Base-by-base conservation (phyloP, 1,140 invertebrate genomes). In the Cydia strobilella region DNA sequence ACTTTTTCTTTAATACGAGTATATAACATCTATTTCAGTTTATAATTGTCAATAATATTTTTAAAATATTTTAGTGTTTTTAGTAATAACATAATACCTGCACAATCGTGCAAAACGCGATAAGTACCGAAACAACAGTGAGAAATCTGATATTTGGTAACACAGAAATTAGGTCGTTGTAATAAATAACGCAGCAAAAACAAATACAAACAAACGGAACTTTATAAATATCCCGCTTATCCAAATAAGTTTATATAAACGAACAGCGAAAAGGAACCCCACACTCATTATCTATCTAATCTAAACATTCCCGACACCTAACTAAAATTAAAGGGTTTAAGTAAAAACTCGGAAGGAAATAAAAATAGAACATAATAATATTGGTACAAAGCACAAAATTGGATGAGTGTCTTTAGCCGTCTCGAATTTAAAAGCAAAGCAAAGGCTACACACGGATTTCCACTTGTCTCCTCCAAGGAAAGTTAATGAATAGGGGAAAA, bases 401-500 rank as follows among this genome's bases (percentile, higher is more conserved):
- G 65, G 6, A 0, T 18, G 31, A 18, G 15, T 69, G 1, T 69
- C n/a, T 0, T 18, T 39, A 23, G 13, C 31, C 13, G 31, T 12
- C 35, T 73, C 66, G 62, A 72, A 76, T 69, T 73, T 77, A 27
- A 75, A 71, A 76, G 76, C 48, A 54, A 73, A 71, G 74, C 10
- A 77, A 78, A 78, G 59, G 72, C 65, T 73, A 74, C 73, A 74
- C 73, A 77, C 75, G 74, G 71, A 76, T 82, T 84, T 82, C 79
- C 80, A 81, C 76, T 84, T 79, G 77, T 80, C 79, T 80, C 71
- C 73, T 59, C 65, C 65, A 77, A 77, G 75, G 78, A 83, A 80
- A 82, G 74, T 79, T 85, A 87, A 83, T 82, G 79, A 87, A 83
- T 80, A 79, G 75, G 76, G 76, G 72, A 83, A 81, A 69, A 81